Percentiles rank a stretch among this genome's conserved stretches.
phyloP scores from a whole-genome alignment of 2,888 invertebrate genomes.

The Himalopsyche anomala region DNA sequence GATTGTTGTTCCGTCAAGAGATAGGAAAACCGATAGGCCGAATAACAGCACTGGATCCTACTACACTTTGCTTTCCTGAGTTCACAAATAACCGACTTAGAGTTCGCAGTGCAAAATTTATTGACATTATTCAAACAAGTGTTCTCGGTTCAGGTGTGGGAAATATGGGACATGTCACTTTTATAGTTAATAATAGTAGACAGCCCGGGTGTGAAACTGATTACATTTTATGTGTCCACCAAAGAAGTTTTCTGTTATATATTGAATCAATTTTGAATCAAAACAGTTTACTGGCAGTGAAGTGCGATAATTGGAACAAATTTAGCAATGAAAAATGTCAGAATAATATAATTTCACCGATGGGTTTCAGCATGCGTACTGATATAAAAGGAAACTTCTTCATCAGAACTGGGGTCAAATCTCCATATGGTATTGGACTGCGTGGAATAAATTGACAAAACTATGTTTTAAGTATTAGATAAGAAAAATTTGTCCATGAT shows the following conservation, averaged over 20 bases:
- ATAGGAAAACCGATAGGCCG: slow-evolving; percentile 44
- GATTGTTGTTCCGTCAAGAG: slow-evolving; percentile 50
- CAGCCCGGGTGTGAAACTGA: slow-evolving; percentile 58
- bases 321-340: slow-evolving; percentile 47
- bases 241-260: slow-evolving; percentile 53
- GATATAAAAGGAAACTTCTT: slow-evolving; percentile 53
- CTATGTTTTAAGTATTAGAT: no score
- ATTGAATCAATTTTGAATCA: slow-evolving; percentile 56
- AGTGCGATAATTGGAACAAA: slow-evolving; percentile 54
- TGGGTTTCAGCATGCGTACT: slow-evolving; percentile 49
- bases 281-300: slow-evolving; percentile 50
- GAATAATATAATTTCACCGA: slow-evolving; percentile 10
- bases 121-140: slow-evolving; percentile 63
- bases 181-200: slow-evolving; percentile 57
- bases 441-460: no score
- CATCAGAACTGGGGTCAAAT: slow-evolving; percentile 46
- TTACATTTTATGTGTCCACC: slow-evolving; percentile 57
- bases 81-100: slow-evolving; percentile 26
- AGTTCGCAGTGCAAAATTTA: slow-evolving; percentile 57
- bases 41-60: slow-evolving; percentile 63
- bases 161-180: slow-evolving; percentile 60
- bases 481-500: no score
- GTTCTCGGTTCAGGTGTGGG: slow-evolving; percentile 52
- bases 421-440: slow-evolving; percentile 52
- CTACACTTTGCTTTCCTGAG: slow-evolving; percentile 58